phyloP scores from a whole-genome alignment of 2,797 vertebrate genomes.

The Microchirus variegatus region DNA sequence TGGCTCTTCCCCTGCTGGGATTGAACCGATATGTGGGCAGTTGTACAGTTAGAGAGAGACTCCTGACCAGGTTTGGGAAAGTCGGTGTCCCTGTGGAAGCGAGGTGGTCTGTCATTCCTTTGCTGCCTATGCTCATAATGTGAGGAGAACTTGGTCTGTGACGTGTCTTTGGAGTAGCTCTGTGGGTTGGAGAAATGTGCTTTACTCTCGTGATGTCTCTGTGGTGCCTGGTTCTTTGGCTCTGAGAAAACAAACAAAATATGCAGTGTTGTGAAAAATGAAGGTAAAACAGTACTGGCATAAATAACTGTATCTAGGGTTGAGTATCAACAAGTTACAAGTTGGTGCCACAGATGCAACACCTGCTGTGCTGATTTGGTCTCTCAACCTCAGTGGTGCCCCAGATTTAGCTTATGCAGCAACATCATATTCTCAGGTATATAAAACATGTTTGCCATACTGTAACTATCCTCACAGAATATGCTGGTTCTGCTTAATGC shows the following conservation, averaged over 20 bases:
- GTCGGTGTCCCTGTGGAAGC: slow-evolving; percentile 91
- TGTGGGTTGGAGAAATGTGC: slow-evolving; percentile 81
- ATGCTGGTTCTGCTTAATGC: too few relatives aligned
- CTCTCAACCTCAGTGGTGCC: too few relatives aligned
- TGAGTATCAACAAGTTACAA: too few relatives aligned
- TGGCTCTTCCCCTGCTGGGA: slow-evolving; percentile 83
- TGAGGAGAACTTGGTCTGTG: slow-evolving; percentile 80
- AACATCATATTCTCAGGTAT: too few relatives aligned
- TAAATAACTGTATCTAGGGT: too few relatives aligned
- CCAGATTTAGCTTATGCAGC: too few relatives aligned
- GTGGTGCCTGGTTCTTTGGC: slow-evolving; percentile 84
- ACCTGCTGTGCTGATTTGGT: too few relatives aligned
- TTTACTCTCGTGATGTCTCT: slow-evolving; percentile 81
- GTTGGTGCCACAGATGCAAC: too few relatives aligned
- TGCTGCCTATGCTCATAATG: slow-evolving; percentile 87
- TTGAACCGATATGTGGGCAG: slow-evolving; percentile 48
- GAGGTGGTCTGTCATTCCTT: slow-evolving; percentile 92
- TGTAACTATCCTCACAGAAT: too few relatives aligned
- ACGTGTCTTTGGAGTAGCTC: slow-evolving; percentile 82
- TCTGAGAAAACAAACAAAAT: slow-evolving; percentile 75
- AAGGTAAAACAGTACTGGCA: too few relatives aligned
- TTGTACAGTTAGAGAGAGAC: slow-evolving; percentile 61
- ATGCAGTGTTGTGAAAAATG: background rate
- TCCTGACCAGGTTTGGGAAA: slow-evolving; percentile 87
- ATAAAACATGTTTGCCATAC: too few relatives aligned